Evolutionary conservation across 2,113 vertebrate genomes (phyloP).

Genomic region (Trogon surrucura): DNA sequence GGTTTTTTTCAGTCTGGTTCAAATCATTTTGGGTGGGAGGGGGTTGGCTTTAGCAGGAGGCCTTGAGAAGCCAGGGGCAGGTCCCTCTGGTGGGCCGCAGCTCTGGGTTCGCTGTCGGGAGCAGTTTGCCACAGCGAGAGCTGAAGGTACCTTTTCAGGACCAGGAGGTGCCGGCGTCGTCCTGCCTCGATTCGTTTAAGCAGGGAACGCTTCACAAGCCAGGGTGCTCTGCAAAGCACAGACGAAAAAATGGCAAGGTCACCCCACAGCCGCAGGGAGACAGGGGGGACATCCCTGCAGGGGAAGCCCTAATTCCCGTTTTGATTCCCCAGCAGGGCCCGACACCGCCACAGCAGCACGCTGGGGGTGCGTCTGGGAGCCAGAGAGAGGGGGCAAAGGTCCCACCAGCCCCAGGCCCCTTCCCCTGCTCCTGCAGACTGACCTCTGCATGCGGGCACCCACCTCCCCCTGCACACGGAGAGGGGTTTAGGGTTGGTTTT

Average conservation of each 20-base stretch:
- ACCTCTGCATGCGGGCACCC: too few relatives aligned
- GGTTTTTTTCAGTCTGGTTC: not conserved
- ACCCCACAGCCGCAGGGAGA: not conserved
- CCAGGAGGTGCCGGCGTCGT: not conserved
- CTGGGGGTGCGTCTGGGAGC: not conserved
- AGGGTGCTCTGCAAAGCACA: not conserved
- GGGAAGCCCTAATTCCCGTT: not conserved
- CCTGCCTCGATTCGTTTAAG: not conserved
- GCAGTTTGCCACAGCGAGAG: not conserved
- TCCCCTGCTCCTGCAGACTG: not conserved
- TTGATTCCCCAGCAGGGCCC: not conserved
- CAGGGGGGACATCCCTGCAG: not conserved
- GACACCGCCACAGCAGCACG: too few relatives aligned
- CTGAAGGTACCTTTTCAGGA: not conserved
- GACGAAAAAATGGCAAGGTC: not conserved
- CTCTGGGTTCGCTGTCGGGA: too few relatives aligned
- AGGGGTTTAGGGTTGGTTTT: fast-evolving
- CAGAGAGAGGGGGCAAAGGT: too few relatives aligned
- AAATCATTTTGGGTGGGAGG: not conserved
- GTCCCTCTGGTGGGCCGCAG: not conserved
- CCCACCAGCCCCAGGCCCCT: not conserved
- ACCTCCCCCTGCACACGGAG: not conserved
- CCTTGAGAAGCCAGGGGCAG: not conserved
- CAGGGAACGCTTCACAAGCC: not conserved
- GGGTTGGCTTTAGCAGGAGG: not conserved